phyloP scores from a whole-genome alignment of 2,113 vertebrate species.

The Tyto alba region DNA sequence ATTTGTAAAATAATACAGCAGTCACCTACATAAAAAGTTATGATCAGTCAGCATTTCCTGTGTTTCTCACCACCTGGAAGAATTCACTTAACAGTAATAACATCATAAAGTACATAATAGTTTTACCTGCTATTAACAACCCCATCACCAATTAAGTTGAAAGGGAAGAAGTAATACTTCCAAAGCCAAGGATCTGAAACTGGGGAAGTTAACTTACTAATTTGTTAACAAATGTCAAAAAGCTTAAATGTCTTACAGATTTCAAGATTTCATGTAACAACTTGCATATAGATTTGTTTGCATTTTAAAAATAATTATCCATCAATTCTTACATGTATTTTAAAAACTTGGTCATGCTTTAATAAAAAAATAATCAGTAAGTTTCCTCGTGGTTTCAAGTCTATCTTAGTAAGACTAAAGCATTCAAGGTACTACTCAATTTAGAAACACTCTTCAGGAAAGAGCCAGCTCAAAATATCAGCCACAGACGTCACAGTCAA shows the following conservation, averaged over 20 bases:
- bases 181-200: background rate
- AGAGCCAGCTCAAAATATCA: background rate
- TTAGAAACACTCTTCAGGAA: slow-evolving; percentile 20
- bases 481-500: background rate
- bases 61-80: background rate
- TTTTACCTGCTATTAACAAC: background rate
- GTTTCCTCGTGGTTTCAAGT: background rate
- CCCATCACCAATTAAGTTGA: background rate
- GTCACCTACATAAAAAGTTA: background rate
- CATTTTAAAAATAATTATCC: background rate
- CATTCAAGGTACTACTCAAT: background rate
- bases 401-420: background rate
- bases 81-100: background rate
- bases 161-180: background rate
- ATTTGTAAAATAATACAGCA: background rate
- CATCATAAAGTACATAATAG: background rate
- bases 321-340: background rate
- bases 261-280: background rate
- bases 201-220: background rate
- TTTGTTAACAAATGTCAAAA: background rate
- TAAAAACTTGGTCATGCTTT: background rate
- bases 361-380: background rate
- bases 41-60: background rate
- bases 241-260: background rate
- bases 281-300: background rate